Base-by-base conservation (phyloP, 2,113 vertebrate genomes). In the Sphyrna mokarran region DNA sequence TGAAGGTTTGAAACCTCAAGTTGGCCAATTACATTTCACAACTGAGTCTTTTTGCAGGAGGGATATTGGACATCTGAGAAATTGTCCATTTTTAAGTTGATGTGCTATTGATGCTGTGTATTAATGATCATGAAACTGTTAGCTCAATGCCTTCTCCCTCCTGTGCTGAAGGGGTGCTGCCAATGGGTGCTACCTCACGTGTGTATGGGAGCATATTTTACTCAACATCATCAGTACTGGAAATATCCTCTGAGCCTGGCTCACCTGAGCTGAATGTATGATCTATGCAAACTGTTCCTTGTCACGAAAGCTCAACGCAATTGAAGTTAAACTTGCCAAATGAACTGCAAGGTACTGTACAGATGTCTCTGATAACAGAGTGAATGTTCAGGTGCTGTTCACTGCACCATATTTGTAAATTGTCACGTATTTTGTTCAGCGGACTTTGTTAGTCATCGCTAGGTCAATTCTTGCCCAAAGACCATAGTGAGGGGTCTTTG, bases 261-360 rank as follows among this genome's bases (percentile, higher is more conserved):
- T 95, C 94, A 95, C 68, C 94, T 96, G 96, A 97, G 97, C 97
- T 97, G 97, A 98, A 98, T 98, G 97, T 97, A 97, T 96, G 97
- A 98, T 98, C 98, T 98, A 98, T 98, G 98, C 98, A 98, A 98
- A 97, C 96, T 96, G 96, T 97, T 96, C 97, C 96, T 94, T n/a
- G 96, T 96, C 96, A 94, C 96, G 97, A 96, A 96, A 97, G 96
- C 96, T 97, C 69, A 96, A 94, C 97, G 97, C 96, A 97, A 96
- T 97, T 97, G 96, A 95, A 97, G 96, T 95, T 97, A 95, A 97
- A 96, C 97, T 97, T 97, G 97, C 97, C 96, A 97, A 97, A 96
- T 96, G 96, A 96, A 96, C 96, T 97, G 97, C 97, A 97, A 97
- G 97, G 96, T 97, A 96, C 97, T 98, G 97, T 97, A 97, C 96